Conservation (phyloP, 2,888 invertebrate genomes). For the Anthophora plumipes region DNA sequence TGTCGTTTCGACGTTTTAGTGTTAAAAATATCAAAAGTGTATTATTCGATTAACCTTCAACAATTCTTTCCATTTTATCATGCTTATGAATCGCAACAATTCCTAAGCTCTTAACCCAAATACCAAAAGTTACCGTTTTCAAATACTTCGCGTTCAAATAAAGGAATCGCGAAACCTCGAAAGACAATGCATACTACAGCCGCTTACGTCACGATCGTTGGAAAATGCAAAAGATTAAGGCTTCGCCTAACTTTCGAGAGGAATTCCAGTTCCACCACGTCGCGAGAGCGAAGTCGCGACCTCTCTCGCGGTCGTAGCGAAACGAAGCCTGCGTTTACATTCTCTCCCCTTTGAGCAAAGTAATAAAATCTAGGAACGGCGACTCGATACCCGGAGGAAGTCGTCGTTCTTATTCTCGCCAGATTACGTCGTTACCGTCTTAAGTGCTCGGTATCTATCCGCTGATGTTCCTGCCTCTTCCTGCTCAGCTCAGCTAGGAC, state of each 20-base stretch:
- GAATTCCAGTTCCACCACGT: constrained; percentile 37
- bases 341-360: constrained; percentile 36
- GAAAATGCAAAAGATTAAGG: constrained; percentile 33
- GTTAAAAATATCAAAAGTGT: too few species aligned
- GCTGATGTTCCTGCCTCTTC: constrained; percentile 30
- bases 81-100: background rate
- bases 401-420: constrained; percentile 52
- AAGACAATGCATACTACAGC: background rate
- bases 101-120: background rate
- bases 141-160: background rate
- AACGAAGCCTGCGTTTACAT: constrained; percentile 35
- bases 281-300: background rate
- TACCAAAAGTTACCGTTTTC: background rate
- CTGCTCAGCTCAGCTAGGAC: constrained; percentile 33
- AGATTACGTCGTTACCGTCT: constrained; percentile 53
- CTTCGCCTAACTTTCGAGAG: constrained; percentile 30
- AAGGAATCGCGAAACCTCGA: background rate
- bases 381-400: constrained; percentile 44
- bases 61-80: background rate
- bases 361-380: constrained; percentile 48
- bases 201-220: constrained; percentile 9
- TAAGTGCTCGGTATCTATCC: constrained; percentile 39
- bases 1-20: too few species aligned
- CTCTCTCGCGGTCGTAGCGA: constrained; percentile 15
- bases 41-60: background rate